Evolutionary conservation across 2,797 vertebrate genomes (phyloP).

Genomic region (Nasua narica): DNA sequence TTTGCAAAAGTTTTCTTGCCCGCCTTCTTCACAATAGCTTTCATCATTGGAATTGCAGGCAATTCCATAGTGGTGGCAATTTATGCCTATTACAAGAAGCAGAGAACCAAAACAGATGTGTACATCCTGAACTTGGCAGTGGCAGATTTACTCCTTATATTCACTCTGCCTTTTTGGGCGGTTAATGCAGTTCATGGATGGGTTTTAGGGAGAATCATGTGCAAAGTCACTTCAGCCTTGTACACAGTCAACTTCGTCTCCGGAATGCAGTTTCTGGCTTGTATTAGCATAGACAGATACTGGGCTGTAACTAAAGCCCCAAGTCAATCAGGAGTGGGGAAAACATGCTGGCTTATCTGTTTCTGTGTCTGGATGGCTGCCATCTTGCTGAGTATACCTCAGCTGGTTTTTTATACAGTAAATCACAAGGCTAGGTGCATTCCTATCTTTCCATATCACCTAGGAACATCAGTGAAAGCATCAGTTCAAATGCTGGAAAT

Average conservation of each 20-base stretch:
- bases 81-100: slow-evolving; percentile 88
- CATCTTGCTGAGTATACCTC: slow-evolving; percentile 88
- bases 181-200: slow-evolving; percentile 87
- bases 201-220: slow-evolving; percentile 85
- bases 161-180: slow-evolving; percentile 95
- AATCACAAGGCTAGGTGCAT: slow-evolving; percentile 84
- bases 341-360: slow-evolving; percentile 84
- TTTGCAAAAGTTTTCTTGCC: slow-evolving; percentile 92
- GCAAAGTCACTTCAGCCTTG: slow-evolving; percentile 89
- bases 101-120: slow-evolving; percentile 90
- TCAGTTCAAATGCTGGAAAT: slow-evolving; percentile 90
- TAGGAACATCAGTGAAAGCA: slow-evolving; percentile 84
- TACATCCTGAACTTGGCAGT: slow-evolving; percentile 94
- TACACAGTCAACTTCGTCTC: slow-evolving; percentile 94
- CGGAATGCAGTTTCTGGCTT: slow-evolving; percentile 94
- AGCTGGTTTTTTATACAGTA: slow-evolving; percentile 89
- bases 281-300: slow-evolving; percentile 93
- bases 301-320: slow-evolving; percentile 76
- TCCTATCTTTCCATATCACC: slow-evolving; percentile 83
- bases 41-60: slow-evolving; percentile 91
- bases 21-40: slow-evolving; percentile 87
- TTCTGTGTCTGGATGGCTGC: slow-evolving; percentile 87
- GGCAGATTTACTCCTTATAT: slow-evolving; percentile 91
- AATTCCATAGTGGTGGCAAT: slow-evolving; percentile 91
- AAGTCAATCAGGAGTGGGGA: slow-evolving; percentile 66